phyloP scores from a whole-genome alignment of 2,797 vertebrate species.

The Poeciliopsis presidionis region DNA sequence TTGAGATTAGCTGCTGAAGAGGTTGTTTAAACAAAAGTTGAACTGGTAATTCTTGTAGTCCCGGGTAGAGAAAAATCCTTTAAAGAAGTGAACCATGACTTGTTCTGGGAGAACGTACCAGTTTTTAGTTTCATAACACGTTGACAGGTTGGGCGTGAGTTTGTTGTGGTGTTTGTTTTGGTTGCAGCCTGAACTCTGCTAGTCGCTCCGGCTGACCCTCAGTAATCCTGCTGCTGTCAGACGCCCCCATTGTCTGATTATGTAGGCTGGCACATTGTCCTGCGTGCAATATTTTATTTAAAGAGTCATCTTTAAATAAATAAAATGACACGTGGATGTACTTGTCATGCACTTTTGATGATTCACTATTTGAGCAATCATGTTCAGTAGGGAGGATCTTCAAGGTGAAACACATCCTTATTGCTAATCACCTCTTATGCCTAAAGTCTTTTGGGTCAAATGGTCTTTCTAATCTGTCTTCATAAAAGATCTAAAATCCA shows the following conservation, averaged over 20 bases:
- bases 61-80: neutral
- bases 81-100: neutral
- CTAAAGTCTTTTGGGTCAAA: neutral
- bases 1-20: conserved; percentile 14
- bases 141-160: conserved; percentile 32
- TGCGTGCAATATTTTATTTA: neutral
- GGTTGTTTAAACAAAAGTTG: conserved; percentile 21
- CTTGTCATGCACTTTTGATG: neutral
- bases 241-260: neutral
- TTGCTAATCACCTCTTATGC: neutral
- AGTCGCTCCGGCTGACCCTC: neutral
- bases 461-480: neutral
- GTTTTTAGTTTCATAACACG: neutral
- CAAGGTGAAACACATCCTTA: neutral
- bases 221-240: neutral
- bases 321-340: too few species aligned
- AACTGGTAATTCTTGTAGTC: conserved; percentile 28
- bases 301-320: neutral
- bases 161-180: conserved; percentile 1
- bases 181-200: neutral
- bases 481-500: neutral
- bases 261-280: neutral
- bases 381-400: neutral
- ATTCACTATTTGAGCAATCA: neutral
- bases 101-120: neutral